Evolutionary conservation across 2,888 invertebrate species (phyloP).

Genomic region (Caenorhabditis sp.): DNA sequence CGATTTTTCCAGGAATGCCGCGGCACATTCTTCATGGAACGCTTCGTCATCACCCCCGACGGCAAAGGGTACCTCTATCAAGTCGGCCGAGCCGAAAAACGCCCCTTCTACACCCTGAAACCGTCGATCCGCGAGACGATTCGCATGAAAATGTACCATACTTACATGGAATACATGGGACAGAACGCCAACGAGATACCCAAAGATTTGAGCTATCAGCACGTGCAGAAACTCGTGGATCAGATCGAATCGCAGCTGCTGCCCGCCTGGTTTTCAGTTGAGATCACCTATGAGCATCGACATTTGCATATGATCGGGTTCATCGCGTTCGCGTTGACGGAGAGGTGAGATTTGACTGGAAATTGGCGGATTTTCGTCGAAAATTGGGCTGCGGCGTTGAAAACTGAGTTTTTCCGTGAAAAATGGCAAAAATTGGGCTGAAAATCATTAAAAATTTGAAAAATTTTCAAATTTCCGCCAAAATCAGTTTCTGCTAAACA

Average conservation of each 20-base stretch:
- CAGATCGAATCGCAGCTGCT: background rate
- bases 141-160: background rate
- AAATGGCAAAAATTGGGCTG: too few relatives aligned
- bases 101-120: constrained; percentile 17
- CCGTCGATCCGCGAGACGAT: constrained; percentile 1
- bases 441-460: too few relatives aligned
- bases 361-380: too few relatives aligned
- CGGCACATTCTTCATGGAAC: constrained; percentile 16
- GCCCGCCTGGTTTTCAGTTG: background rate
- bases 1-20: background rate
- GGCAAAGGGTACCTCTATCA: constrained; percentile 2
- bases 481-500: too few relatives aligned
- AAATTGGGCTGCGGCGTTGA: too few relatives aligned
- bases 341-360: too few relatives aligned
- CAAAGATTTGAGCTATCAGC: background rate
- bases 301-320: constrained; percentile 18
- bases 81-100: constrained; percentile 7
- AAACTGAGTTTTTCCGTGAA: too few relatives aligned
- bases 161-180: background rate
- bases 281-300: background rate
- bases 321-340: constrained; percentile 5
- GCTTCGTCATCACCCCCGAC: constrained; percentile 14
- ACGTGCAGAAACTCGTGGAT: background rate
- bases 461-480: too few relatives aligned
- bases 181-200: background rate